These are phyloP conservation scores for Trachops cirrhosus DNA, from an alignment of 2,797 vertebrate genomes.

Conservation along the genomic window DNA sequence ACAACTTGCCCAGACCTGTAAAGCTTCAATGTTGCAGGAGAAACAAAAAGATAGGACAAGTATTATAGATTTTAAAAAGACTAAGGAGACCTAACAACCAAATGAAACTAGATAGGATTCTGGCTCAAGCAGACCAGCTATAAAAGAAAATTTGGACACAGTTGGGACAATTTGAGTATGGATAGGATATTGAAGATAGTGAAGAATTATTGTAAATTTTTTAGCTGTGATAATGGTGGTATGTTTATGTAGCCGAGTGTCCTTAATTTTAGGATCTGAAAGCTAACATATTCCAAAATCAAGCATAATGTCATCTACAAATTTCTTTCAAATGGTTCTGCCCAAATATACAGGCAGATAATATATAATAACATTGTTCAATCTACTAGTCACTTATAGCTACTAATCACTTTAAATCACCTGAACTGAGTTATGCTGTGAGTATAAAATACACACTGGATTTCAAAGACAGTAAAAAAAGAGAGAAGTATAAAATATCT, in stretches of 20 bases:
- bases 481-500: not conserved
- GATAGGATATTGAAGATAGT: not conserved
- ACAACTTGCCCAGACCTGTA: not conserved
- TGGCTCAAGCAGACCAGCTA: not conserved
- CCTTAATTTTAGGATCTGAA: not conserved
- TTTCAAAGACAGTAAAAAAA: not conserved
- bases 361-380: not conserved
- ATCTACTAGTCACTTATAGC: not conserved
- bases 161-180: not conserved
- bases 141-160: not conserved
- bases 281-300: slow-evolving; percentile 1
- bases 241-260: not conserved
- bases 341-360: not conserved
- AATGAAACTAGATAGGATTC: not conserved
- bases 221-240: not conserved
- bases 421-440: not conserved
- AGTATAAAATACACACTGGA: not conserved
- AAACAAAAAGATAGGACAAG: not conserved
- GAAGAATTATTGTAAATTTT: not conserved
- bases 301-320: not conserved
- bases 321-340: slow-evolving; percentile 26
- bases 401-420: not conserved
- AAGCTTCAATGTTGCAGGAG: not conserved
- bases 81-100: not conserved
- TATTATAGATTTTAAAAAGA: not conserved